Base-by-base conservation (phyloP, 2,113 vertebrate species). In the Phodopus roborovskii region DNA sequence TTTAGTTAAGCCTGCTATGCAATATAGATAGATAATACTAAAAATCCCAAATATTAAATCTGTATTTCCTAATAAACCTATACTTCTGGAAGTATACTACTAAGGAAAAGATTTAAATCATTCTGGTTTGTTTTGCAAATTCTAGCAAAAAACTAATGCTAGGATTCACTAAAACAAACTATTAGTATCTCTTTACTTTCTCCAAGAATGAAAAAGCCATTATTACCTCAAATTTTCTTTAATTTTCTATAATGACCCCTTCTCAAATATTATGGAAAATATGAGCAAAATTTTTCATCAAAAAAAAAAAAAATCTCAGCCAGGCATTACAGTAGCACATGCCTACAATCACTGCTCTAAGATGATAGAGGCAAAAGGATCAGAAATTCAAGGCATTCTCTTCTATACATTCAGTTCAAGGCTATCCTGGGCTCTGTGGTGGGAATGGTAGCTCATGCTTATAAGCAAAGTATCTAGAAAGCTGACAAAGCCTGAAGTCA, bases 151-250 rank as follows among this genome's bases (percentile, higher is more conserved):
- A 11, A 64, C 82, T 74, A 93, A 56, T 88, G 24, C 56, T 39
- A 94, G 10, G 15, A 58, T 5, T 94, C 53, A 17, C 1, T 20
- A 3, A 19, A 90, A 36, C 74, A 88, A 20, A 7, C 92, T 71
- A 50, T 24, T 42, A 75, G 53, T 56, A 50, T 82, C 85, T 84
- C 66, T 56, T 56, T 74, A 7, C 8, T 20, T 88, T 90, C 92
- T 73, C 56, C 56, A 60, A 78, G 45, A 88, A 5, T 36, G 93
- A 79, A 84, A 93, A 95, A 92, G 64, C 68, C 2, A 95, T 92
- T 74, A 92, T 85, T 60, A 97, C 64, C 53, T 92, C 62, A 91
- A 48, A 77, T 68, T 97, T 92, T 95, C 78, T 88, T 96, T 92
- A 77, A 64, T 93, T 50, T 93, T 50, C 53, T n/a, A 96, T 95